These are phyloP conservation scores for Ammospiza caudacuta DNA, from an alignment of 2,113 vertebrate species.

Conservation along the genomic window DNA sequence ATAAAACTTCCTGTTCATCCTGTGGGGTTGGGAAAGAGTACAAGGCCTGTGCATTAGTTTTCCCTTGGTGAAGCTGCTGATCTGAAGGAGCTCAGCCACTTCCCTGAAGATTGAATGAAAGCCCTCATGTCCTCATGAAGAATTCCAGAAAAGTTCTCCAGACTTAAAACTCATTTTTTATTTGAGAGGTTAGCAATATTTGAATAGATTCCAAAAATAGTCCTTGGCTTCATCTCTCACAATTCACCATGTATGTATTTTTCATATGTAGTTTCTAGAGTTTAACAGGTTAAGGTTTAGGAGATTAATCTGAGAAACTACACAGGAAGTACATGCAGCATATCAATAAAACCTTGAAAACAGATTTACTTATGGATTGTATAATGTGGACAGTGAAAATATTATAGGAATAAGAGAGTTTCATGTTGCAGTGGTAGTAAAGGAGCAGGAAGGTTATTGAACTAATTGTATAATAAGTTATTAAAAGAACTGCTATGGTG, in stretches of 20 bases:
- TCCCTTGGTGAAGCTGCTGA: neutral
- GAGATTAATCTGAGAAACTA: neutral
- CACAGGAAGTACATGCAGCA: neutral
- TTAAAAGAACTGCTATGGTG: conserved; percentile 62
- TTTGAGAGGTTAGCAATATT: neutral
- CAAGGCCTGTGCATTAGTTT: neutral
- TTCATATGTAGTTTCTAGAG: neutral
- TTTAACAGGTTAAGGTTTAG: neutral
- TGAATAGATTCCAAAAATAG: neutral
- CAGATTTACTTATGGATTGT: neutral
- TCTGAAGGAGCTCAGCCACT: neutral
- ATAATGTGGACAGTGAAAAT: neutral
- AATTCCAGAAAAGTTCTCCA: neutral
- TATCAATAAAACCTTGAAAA: neutral
- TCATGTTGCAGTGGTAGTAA: neutral
- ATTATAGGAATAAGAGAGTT: neutral
- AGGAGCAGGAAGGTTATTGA: conserved; percentile 50
- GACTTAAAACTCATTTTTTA: neutral
- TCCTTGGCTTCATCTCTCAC: neutral
- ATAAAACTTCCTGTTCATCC: neutral
- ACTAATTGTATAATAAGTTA: conserved; percentile 64
- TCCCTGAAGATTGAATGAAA: neutral
- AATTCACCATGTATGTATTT: neutral
- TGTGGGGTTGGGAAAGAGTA: neutral
- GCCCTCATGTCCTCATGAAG: neutral